A percentile compares a stretch with the other conserved stretches of the same genome.
Evolutionary conservation across 2,797 vertebrate genomes (phyloP).

Genomic region (Coreius guichenoti): DNA sequence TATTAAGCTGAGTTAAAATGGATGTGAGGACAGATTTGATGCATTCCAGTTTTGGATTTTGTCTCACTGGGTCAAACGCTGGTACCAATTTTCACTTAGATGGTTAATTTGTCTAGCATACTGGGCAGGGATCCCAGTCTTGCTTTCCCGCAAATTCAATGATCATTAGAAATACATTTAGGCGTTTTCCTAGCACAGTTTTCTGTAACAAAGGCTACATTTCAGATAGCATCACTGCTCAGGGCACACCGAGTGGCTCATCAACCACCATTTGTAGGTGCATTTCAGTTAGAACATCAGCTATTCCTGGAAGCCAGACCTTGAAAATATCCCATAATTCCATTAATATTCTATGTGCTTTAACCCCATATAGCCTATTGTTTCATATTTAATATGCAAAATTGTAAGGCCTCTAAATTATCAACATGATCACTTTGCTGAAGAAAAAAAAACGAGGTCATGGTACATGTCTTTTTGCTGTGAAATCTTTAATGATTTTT

Average conservation of each 20-base stretch:
- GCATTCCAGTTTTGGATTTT: constrained; percentile 1
- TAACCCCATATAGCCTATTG: too few species aligned
- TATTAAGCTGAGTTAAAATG: not conserved
- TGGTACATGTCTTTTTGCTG: not conserved
- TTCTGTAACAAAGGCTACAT: not conserved
- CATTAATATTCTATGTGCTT: not conserved
- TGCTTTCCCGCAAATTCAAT: constrained; percentile 1
- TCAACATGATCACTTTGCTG: not conserved
- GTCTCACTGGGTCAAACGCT: not conserved
- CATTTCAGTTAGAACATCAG: not conserved
- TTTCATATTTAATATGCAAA: not conserved
- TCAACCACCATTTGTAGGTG: not conserved
- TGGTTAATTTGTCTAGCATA: not conserved
- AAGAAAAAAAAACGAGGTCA: not conserved
- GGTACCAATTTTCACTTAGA: constrained; percentile 29
- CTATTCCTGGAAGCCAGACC: constrained; percentile 3
- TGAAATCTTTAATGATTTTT: not conserved
- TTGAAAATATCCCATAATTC: not conserved
- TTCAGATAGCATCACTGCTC: not conserved
- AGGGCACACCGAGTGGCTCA: not conserved
- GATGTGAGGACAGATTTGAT: not conserved
- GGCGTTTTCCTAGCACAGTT: constrained; percentile 1
- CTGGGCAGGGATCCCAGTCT: not conserved
- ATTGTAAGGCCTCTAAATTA: not conserved
- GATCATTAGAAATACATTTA: constrained; percentile 16